phyloP scores from a whole-genome alignment of 2,113 vertebrate species.

The Psilopsiagon aurifrons region DNA sequence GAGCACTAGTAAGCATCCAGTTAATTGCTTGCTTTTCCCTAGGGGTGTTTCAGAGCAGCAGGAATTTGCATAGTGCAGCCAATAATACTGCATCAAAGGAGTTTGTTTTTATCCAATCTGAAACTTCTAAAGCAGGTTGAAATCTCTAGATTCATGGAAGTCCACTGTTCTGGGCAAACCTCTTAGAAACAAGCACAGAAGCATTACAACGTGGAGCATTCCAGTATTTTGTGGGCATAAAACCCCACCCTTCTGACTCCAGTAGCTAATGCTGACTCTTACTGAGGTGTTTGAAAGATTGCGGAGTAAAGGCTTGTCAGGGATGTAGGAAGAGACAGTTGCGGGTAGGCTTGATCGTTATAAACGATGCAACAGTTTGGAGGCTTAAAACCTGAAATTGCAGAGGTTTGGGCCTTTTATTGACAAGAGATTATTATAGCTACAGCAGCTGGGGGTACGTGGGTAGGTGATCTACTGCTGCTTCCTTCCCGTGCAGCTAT shows the following conservation, averaged over 20 bases:
- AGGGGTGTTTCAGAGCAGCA: neutral
- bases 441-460: neutral
- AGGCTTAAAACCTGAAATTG: neutral
- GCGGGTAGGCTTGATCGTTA: neutral
- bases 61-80: neutral
- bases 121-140: neutral
- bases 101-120: neutral
- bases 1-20: neutral
- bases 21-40: conserved; percentile 6
- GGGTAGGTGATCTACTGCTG: neutral
- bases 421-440: neutral
- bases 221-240: neutral
- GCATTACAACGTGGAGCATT: neutral
- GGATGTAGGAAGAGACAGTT: neutral
- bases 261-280: neutral
- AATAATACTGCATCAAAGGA: neutral
- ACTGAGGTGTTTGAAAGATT: neutral
- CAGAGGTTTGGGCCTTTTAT: neutral
- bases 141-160: neutral
- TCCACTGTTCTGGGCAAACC: neutral
- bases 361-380: neutral
- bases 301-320: neutral
- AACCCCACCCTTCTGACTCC: neutral
- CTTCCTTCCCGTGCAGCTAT: neutral
- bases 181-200: neutral